Evolutionary conservation across 1,140 invertebrate genomes (phyloP).

Genomic region (Ctenoplectra terminalis): DNA sequence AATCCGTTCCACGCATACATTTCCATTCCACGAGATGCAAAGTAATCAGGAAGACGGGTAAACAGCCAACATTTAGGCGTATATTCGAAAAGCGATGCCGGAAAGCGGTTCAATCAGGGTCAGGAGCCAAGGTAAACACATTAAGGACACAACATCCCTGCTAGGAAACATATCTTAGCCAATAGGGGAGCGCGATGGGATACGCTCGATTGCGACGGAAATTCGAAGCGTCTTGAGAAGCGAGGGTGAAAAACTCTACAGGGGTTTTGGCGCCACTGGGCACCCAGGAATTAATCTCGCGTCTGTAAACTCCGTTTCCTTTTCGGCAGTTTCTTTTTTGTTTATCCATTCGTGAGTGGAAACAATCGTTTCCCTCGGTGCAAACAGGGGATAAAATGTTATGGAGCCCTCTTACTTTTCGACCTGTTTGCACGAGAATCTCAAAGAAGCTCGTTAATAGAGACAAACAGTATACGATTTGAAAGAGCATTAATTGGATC

Average conservation of each 20-base stretch:
- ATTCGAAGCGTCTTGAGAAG: conserved; percentile 65
- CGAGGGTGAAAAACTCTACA: conserved; percentile 52
- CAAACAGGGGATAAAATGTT: not conserved
- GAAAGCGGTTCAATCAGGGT: conserved; percentile 67
- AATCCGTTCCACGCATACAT: too few species aligned
- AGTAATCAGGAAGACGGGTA: conserved; percentile 20
- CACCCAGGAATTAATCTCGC: conserved; percentile 54
- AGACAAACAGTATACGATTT: not conserved
- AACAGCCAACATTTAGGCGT: conserved; percentile 21
- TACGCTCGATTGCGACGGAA: conserved; percentile 57
- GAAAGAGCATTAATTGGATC: not conserved
- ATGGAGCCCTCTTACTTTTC: not conserved
- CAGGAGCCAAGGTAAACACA: conserved; percentile 77
- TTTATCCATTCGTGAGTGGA: conserved; percentile 59
- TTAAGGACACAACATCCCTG: conserved; percentile 74
- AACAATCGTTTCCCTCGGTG: not conserved
- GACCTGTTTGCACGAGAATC: conserved; percentile 1
- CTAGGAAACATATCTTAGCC: conserved; percentile 69
- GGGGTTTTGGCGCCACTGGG: not conserved
- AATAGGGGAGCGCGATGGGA: conserved; percentile 54
- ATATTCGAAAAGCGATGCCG: conserved; percentile 8
- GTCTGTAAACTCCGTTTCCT: conserved; percentile 61
- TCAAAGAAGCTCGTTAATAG: conserved; percentile 5
- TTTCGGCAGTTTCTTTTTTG: conserved; percentile 42
- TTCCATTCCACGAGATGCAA: conserved; percentile 8